Conservation (phyloP, 1,140 invertebrate genomes). For the Ditylenchus dipsaci region DNA sequence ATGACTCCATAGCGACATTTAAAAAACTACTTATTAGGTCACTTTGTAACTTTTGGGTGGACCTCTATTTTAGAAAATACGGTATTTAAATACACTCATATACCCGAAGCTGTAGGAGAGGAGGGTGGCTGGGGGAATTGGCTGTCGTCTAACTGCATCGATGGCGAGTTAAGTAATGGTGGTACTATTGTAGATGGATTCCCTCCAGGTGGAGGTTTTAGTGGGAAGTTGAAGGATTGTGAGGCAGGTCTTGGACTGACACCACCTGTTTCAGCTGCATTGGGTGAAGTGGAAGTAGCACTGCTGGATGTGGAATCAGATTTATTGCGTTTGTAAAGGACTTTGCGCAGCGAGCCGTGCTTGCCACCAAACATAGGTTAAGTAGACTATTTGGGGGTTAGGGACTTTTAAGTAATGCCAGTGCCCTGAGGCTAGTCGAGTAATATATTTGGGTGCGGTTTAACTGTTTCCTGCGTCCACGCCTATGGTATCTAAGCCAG, state of each 20-base stretch:
- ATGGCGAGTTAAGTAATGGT: neutral
- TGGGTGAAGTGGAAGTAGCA: neutral
- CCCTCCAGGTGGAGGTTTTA: neutral
- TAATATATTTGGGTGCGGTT: neutral
- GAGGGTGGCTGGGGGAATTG: neutral
- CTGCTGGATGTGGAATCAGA: neutral
- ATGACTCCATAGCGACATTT: too few species aligned
- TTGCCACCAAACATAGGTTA: neutral
- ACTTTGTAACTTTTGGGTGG: too few species aligned
- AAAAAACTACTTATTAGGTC: too few species aligned
- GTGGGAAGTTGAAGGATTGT: neutral
- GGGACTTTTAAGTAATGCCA: neutral
- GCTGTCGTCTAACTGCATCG: neutral
- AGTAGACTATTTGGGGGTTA: neutral
- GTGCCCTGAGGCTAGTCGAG: neutral
- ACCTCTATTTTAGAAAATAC: too few species aligned
- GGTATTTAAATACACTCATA: too few species aligned
- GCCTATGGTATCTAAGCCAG: neutral
- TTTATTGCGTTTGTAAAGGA: neutral
- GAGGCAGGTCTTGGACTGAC: neutral
- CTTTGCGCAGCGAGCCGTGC: conserved; percentile 1
- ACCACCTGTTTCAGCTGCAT: neutral
- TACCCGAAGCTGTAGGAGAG: neutral
- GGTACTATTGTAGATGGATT: neutral
- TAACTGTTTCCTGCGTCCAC: neutral